Conservation (phyloP, 35 echinoderm and acorn worm species). For the Lytechinus pictus region DNA sequence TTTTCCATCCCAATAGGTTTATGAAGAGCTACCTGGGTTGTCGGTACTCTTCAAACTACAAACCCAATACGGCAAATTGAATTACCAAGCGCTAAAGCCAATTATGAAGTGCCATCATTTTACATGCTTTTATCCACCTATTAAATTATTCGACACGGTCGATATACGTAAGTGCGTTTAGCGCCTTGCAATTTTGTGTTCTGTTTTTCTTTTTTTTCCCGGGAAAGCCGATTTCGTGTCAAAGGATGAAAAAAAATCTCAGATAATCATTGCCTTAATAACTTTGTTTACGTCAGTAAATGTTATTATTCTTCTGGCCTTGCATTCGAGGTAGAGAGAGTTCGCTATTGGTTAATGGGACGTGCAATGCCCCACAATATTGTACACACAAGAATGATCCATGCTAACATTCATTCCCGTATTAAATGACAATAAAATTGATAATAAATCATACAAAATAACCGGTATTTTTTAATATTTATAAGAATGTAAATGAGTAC, state of each 20-base stretch:
- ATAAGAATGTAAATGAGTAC: too few relatives aligned
- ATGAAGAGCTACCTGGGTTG: background rate
- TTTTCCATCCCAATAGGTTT: background rate
- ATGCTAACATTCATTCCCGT: too few relatives aligned
- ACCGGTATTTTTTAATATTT: too few relatives aligned
- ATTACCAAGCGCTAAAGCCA: background rate
- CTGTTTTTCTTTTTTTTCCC: background rate
- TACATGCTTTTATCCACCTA: background rate
- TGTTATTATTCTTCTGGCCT: background rate
- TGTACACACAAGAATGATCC: too few relatives aligned
- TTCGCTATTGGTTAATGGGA: too few relatives aligned
- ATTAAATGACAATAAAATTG: too few relatives aligned
- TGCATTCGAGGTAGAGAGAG: too few relatives aligned
- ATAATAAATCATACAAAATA: too few relatives aligned
- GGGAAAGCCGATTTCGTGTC: background rate
- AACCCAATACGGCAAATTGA: background rate
- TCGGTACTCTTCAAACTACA: slow-evolving; percentile 1
- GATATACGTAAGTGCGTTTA: background rate
- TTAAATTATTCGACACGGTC: background rate
- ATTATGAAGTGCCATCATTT: background rate
- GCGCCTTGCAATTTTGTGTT: background rate
- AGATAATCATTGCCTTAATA: background rate
- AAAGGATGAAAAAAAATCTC: background rate
- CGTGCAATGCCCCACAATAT: too few relatives aligned
- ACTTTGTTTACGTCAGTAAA: background rate